A percentile compares a stretch with the other conserved stretches of the same genome.
Evolutionary conservation across 2,797 vertebrate species (phyloP).

Genomic region (Typhlichthys eigenmanni): DNA sequence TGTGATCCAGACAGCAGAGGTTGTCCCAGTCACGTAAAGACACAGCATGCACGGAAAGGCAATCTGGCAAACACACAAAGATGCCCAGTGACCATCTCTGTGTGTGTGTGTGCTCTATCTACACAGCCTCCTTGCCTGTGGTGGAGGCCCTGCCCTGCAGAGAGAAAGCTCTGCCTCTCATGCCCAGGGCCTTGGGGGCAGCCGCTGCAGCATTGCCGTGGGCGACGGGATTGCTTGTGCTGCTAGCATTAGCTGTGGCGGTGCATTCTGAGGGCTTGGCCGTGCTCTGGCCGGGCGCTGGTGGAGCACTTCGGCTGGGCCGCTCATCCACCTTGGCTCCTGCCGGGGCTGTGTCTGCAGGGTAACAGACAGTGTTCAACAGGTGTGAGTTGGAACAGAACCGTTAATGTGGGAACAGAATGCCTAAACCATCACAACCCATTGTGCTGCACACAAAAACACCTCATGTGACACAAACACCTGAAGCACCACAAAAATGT

Average conservation of each 20-base stretch:
- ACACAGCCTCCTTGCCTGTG: conserved; percentile 37
- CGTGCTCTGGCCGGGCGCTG: conserved; percentile 29
- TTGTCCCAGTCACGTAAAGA: background rate
- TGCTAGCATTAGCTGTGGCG: conserved; percentile 13
- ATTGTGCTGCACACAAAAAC: too few relatives aligned
- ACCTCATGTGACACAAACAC: background rate
- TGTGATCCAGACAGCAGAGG: conserved; percentile 2
- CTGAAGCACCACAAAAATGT: too few relatives aligned
- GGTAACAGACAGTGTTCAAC: background rate
- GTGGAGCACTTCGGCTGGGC: conserved; percentile 37
- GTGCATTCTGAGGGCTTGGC: conserved; percentile 24
- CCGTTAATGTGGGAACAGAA: too few relatives aligned
- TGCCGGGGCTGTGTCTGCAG: conserved; percentile 10
- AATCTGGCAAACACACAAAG: too few relatives aligned
- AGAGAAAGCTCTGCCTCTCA: conserved; percentile 54
- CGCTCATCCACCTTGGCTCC: conserved; percentile 47
- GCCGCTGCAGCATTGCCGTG: background rate
- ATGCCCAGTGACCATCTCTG: background rate
- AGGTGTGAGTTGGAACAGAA: too few relatives aligned
- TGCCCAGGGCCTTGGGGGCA: conserved; percentile 19
- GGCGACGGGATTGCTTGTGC: background rate
- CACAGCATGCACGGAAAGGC: background rate
- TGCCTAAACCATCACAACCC: too few relatives aligned
- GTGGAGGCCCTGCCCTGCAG: conserved; percentile 48
- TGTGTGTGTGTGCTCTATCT: background rate